Conservation (phyloP, 2,888 invertebrate species). For the Drosophila suboccidentalis region DNA sequence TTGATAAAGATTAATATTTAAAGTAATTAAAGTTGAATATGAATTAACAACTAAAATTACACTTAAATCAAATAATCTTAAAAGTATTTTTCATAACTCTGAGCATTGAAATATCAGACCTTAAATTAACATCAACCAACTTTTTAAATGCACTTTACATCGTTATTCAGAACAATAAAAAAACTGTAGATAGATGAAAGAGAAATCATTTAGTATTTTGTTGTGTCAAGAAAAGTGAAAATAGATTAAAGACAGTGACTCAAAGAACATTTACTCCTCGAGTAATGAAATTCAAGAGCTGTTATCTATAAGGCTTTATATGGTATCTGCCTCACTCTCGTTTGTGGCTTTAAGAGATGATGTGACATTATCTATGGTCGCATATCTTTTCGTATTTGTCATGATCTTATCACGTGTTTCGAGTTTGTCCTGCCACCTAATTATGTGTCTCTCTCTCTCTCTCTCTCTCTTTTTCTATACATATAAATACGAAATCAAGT, state of each 20-base stretch:
- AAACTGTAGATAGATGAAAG: background rate
- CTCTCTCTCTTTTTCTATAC: slow-evolving; percentile 1
- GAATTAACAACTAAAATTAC: no score
- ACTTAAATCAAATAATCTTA: no score
- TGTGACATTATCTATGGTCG: slow-evolving; percentile 45
- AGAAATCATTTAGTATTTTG: background rate
- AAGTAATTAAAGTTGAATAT: no score
- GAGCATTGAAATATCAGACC: no score
- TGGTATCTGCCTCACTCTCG: background rate
- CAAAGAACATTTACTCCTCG: background rate
- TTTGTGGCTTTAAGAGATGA: slow-evolving; percentile 28
- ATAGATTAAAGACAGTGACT: background rate
- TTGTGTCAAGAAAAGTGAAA: background rate
- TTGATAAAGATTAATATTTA: no score
- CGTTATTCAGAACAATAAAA: no score
- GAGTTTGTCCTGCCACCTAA: slow-evolving; percentile 52
- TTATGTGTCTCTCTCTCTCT: slow-evolving; percentile 42
- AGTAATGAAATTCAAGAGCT: slow-evolving; percentile 15
- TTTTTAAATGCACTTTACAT: no score
- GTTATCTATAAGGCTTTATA: slow-evolving; percentile 3
- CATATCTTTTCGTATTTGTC: slow-evolving; percentile 59
- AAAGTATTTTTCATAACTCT: no score
- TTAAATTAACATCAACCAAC: no score
- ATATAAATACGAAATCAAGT: slow-evolving; percentile 75
- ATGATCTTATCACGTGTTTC: slow-evolving; percentile 60